Conservation (phyloP, 2,113 vertebrate species). For the Carassius gibelio region DNA sequence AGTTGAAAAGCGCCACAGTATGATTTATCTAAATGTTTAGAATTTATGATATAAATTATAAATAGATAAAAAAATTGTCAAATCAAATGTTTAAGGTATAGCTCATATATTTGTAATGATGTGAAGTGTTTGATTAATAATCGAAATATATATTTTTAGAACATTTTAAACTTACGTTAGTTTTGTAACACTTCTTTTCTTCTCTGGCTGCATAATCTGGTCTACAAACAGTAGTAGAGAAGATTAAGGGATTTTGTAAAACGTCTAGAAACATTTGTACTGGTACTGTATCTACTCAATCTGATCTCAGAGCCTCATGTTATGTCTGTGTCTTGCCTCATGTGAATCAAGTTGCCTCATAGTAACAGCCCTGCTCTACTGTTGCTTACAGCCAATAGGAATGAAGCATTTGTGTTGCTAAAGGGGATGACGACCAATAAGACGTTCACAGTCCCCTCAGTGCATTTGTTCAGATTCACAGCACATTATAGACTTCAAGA, state of each 20-base stretch:
- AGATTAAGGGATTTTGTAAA: conserved; percentile 18
- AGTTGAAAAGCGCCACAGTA: no score
- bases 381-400: conserved; percentile 47
- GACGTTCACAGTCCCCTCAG: background rate
- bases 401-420: conserved; percentile 45
- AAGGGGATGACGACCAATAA: conserved; percentile 38
- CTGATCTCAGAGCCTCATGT: background rate
- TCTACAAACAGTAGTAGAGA: conserved; percentile 28
- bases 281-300: background rate
- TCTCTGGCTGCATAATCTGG: background rate
- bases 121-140: no score
- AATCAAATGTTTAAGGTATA: no score
- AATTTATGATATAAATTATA: no score
- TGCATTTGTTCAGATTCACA: background rate
- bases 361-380: conserved; percentile 51
- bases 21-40: no score
- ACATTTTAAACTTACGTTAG: no score
- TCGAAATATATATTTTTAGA: no score
- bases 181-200: background rate
- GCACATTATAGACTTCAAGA: background rate
- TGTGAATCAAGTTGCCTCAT: conserved; percentile 42
- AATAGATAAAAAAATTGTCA: no score
- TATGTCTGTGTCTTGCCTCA: conserved; percentile 30
- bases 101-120: no score
- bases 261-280: background rate